Evolutionary conservation across 1,140 invertebrate genomes (phyloP).

Genomic region (Drosophila funebris): DNA sequence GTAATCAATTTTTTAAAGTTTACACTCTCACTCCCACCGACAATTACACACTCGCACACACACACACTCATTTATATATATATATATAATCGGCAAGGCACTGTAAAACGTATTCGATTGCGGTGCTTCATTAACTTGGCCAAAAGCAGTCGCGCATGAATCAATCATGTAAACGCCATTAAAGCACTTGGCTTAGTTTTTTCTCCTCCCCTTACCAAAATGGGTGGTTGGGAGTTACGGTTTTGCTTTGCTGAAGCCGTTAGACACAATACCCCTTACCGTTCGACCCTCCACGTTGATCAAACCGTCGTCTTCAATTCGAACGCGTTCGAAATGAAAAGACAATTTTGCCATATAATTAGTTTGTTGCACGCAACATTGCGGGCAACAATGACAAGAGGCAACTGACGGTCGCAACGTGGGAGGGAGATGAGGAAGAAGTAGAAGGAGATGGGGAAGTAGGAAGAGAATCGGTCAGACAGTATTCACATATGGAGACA

Average conservation of each 20-base stretch:
- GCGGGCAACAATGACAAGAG: not conserved
- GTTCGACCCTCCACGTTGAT: not conserved
- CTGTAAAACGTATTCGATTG: slow-evolving; percentile 11
- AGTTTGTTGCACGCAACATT: slow-evolving; percentile 45
- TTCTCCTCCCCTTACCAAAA: not conserved
- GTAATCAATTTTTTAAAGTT: slow-evolving; percentile 57
- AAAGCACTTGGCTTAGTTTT: slow-evolving; percentile 28
- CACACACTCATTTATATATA: too few relatives aligned
- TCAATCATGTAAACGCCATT: slow-evolving; percentile 74
- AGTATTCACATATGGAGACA: slow-evolving; percentile 25
- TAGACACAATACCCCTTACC: slow-evolving; percentile 18
- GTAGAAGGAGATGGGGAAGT: not conserved
- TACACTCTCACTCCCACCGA: slow-evolving; percentile 7
- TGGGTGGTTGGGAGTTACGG: slow-evolving; percentile 1
- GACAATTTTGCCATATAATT: slow-evolving; percentile 74
- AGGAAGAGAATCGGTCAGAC: slow-evolving; percentile 14
- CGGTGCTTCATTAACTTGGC: too few relatives aligned
- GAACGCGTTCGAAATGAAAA: slow-evolving; percentile 56
- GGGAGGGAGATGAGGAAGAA: not conserved
- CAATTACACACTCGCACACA: too few relatives aligned
- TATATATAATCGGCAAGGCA: not conserved
- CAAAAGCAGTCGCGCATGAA: slow-evolving; percentile 56
- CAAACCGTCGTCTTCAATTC: slow-evolving; percentile 4
- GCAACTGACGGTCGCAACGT: not conserved
- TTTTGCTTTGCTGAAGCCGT: slow-evolving; percentile 40